Conservation (phyloP, 2,888 invertebrate species). For the Cataglyphis altisquamis region DNA sequence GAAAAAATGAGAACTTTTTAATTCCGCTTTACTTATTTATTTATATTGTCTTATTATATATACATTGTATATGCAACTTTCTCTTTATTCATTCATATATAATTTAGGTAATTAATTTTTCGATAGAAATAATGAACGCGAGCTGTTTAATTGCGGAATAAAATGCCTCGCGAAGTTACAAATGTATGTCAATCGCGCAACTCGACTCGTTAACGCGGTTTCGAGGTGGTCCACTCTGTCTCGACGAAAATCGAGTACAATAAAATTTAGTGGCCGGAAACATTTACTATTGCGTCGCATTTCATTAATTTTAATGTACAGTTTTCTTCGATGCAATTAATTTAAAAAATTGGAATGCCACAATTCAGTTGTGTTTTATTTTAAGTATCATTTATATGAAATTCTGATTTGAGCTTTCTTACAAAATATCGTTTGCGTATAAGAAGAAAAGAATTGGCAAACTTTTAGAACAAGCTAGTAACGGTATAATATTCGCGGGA, state of each 20-base stretch:
- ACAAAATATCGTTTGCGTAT: not conserved
- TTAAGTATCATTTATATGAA: slow-evolving; percentile 18
- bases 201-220: slow-evolving; percentile 63
- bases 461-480: slow-evolving; percentile 2
- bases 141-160: slow-evolving; percentile 39
- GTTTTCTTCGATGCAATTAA: slow-evolving; percentile 13
- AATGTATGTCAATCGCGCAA: slow-evolving; percentile 70
- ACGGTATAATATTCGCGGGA: slow-evolving; percentile 12
- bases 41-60: not conserved
- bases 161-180: slow-evolving; percentile 37
- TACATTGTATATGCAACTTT: not conserved
- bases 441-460: not conserved
- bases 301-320: slow-evolving; percentile 40
- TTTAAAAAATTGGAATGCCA: slow-evolving; percentile 39
- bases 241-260: slow-evolving; percentile 61
- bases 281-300: slow-evolving; percentile 42
- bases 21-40: too few relatives aligned
- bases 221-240: slow-evolving; percentile 65
- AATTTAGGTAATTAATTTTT: slow-evolving; percentile 38
- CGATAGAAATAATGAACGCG: slow-evolving; percentile 41
- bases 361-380: not conserved
- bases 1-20: too few relatives aligned
- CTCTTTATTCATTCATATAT: slow-evolving; percentile 30
- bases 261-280: slow-evolving; percentile 59
- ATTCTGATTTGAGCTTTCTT: slow-evolving; percentile 29